Base-by-base conservation (phyloP, 1,140 invertebrate species). In the Diplogasteroides magnus region DNA sequence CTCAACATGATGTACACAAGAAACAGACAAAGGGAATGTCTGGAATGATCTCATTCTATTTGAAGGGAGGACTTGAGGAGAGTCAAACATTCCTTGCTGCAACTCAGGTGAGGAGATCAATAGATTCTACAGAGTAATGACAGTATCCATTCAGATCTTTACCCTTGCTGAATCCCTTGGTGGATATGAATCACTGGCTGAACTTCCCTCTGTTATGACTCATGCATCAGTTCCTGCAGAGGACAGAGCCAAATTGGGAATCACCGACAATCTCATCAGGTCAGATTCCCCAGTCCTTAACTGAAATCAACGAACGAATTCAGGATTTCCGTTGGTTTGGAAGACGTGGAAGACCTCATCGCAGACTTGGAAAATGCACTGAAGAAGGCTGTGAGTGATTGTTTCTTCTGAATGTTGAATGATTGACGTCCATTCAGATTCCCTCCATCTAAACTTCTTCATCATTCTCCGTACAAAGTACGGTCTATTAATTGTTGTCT, bases 111-210 rank as follows among this genome's bases (percentile, higher is more conserved):
- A 19, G 37, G 37, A 48, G 37, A 48, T 48, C 37, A 48, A 48
- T n/a, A n/a, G n/a, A n/a, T n/a, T n/a, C n/a, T n/a, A n/a, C n/a
- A n/a, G n/a, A n/a, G n/a, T n/a, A n/a, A n/a, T n/a, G 37, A 48
- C 19, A 48, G 37, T 11, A 48, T 48, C 37, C 37, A 19, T 64
- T 72, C 31, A 85, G 83, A 67, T 86, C 28, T 86, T 97, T 80
- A 89, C 88, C 1, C 83, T 97, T n/a, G 94, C 94, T 14, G 94
- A 96, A 84, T 96, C 92, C 85, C 87, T 98, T 32, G 96, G 96
- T 62, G 94, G 94, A 64, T 95, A 90, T 82, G 94, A 98, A 83
- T 95, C 92, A 83, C 87, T 98, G 48, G 86, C 86, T 70, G 88
- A 89, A 80, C 78, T 83, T 28, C 86, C 86, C 83, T 56, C 75